Conservation (phyloP, 2,888 invertebrate genomes). For the Platycnemis pennipes region DNA sequence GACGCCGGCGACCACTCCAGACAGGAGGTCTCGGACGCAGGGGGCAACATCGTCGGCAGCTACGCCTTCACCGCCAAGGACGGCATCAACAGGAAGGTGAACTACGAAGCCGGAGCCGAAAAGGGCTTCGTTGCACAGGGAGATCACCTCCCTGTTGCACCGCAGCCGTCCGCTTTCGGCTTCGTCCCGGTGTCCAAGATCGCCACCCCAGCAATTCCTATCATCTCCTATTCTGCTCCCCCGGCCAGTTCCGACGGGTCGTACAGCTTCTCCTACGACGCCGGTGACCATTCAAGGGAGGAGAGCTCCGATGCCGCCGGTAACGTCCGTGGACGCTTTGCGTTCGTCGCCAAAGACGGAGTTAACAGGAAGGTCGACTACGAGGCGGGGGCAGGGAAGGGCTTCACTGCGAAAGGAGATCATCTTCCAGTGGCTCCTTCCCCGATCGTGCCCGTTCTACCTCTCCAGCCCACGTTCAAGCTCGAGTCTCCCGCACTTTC, state of each 20-base stretch:
- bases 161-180: neutral
- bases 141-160: constrained; percentile 19
- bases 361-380: constrained; percentile 71
- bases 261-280: constrained; percentile 72
- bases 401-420: constrained; percentile 71
- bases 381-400: constrained; percentile 71
- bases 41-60: constrained; percentile 75
- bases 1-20: constrained; percentile 75
- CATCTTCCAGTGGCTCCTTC: constrained; percentile 17
- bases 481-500: constrained; percentile 21
- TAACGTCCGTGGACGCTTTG: constrained; percentile 71
- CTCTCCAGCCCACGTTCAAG: neutral
- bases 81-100: constrained; percentile 71
- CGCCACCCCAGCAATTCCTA: neutral
- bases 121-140: constrained; percentile 72
- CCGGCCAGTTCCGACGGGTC: constrained; percentile 66
- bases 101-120: constrained; percentile 73
- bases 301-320: constrained; percentile 71
- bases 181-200: neutral
- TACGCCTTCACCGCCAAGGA: constrained; percentile 74
- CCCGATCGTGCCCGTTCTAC: neutral
- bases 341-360: constrained; percentile 72
- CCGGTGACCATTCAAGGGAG: constrained; percentile 71
- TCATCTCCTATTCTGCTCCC: neutral
- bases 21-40: constrained; percentile 75